A percentile compares a stretch with the other conserved stretches of the same genome.
These are phyloP conservation scores for Patella ulyssiponensis DNA, from an alignment of 2,888 invertebrate species.

Conservation along the genomic window DNA sequence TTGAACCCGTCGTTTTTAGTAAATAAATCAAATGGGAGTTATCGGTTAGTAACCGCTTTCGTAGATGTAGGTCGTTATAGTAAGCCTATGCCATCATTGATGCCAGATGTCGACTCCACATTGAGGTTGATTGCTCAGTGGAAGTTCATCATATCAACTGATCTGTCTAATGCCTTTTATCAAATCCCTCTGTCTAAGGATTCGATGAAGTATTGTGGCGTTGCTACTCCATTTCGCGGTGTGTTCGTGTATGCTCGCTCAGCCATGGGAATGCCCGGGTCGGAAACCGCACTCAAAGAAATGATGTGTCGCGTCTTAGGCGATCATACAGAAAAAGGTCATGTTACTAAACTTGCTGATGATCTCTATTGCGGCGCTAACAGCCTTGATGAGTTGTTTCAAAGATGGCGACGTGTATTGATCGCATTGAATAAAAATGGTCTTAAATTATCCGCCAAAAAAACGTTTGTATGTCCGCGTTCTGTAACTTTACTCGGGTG, in stretches of 20 bases:
- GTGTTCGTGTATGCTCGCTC: too few relatives aligned
- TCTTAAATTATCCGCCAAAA: slow-evolving; percentile 34
- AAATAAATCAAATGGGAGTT: slow-evolving; percentile 28
- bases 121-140: slow-evolving; percentile 34
- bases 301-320: slow-evolving; percentile 19
- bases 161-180: slow-evolving; percentile 44
- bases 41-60: too few relatives aligned
- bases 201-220: slow-evolving; percentile 50
- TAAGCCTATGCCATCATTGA: slow-evolving; percentile 30
- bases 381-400: slow-evolving; percentile 34
- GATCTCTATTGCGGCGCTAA: slow-evolving; percentile 41
- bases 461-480: slow-evolving; percentile 36
- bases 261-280: slow-evolving; percentile 51
- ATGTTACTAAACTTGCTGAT: too few relatives aligned
- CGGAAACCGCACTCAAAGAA: slow-evolving; percentile 49
- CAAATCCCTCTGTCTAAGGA: slow-evolving; percentile 42
- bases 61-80: slow-evolving; percentile 23
- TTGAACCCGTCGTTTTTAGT: slow-evolving; percentile 14
- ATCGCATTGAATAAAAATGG: slow-evolving; percentile 23
- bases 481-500: slow-evolving; percentile 36
- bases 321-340: slow-evolving; percentile 27
- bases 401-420: slow-evolving; percentile 34
- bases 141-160: slow-evolving; percentile 41
- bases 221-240: slow-evolving; percentile 46
- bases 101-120: slow-evolving; percentile 37